Base-by-base conservation (phyloP, 2,797 vertebrate species). In the Lutra lutra region DNA sequence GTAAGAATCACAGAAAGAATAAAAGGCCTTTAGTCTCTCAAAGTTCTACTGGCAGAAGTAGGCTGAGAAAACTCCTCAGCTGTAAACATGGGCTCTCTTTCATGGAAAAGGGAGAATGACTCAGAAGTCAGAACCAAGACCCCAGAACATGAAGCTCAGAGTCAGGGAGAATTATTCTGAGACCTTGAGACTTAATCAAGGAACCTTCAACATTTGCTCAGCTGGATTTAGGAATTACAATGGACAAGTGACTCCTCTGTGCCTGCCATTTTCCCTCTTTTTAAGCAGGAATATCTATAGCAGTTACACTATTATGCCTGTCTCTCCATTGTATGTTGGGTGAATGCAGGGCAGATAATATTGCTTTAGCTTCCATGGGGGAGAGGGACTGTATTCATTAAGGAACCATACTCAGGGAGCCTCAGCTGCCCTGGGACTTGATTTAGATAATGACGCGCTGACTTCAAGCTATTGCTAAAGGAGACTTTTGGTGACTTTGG, bases 211-310 rank as follows among this genome's bases (percentile, higher is more conserved):
- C 21, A 48, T 93, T 93, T 87, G n/a, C 83, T 91, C 38, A 75
- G 18, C 83, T 84, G 77, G 25, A 72, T 89, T 94, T 97, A 64
- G 83, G 70, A 94, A 87, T n/a, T 27, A 62, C n/a, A 79, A 27
- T 66, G 43, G 35, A 66, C 88, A 56, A 35, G 54, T n/a, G 79
- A 83, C 20, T 83, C 32, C 46, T 79, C 9, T 32, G 18, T 46
- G 77, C n/a, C 43, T 56, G 18, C 23, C 70, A 54, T 79, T 84
- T 79, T 23, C 32, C 84, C 51, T 15, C 51, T 70, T 89, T 95
- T 51, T 64, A 73, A 70, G 32, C 12, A 75, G 58, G 18, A 86
- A 21, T 58, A 58, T 83, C 83, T 18, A 23, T 21, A 79, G 51
- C 12, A 0, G 11, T 70, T 85, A 68, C 15, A 85, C 82, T 78